Percentiles rank a stretch among this genome's conserved stretches.
phyloP scores from a whole-genome alignment of 2,113 vertebrate genomes.

The Pterophyllum scalare region DNA sequence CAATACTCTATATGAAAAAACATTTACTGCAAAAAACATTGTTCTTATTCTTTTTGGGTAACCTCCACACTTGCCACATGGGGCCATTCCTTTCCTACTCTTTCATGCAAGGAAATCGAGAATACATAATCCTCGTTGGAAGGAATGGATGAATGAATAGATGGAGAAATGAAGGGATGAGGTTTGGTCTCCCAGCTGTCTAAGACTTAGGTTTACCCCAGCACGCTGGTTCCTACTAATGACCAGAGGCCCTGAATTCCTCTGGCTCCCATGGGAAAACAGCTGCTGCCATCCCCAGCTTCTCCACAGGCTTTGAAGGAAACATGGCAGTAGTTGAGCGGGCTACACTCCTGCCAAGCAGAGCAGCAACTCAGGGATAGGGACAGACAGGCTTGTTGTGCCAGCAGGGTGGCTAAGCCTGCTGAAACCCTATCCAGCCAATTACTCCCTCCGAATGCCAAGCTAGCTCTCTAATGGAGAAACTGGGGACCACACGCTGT shows the following conservation, averaged over 20 bases:
- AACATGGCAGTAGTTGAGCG: conserved; percentile 65
- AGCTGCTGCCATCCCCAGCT: conserved; percentile 77
- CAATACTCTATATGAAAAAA: not conserved
- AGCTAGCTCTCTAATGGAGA: conserved; percentile 78
- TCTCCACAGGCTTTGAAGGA: conserved; percentile 76
- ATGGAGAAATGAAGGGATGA: conserved; percentile 44
- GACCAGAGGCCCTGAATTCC: conserved; percentile 77
- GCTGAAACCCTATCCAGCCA: conserved; percentile 79
- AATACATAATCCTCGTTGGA: conserved; percentile 41
- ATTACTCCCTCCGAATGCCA: conserved; percentile 78
- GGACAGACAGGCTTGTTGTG: conserved; percentile 72
- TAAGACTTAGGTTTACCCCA: conserved; percentile 62
- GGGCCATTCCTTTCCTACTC: conserved; percentile 3
- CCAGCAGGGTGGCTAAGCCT: conserved; percentile 82
- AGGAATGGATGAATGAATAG: conserved; percentile 30
- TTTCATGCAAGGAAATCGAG: conserved; percentile 8
- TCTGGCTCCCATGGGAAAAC: conserved; percentile 73
- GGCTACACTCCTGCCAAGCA: conserved; percentile 69
- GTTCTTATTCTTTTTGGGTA: not conserved
- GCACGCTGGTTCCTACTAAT: conserved; percentile 79
- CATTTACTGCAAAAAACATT: not conserved
- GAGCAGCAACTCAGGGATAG: conserved; percentile 66
- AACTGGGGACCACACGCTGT: conserved; percentile 72
- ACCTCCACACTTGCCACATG: conserved; percentile 6
- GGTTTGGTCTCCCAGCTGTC: conserved; percentile 72